Base-by-base conservation (phyloP, 2,797 vertebrate genomes). In the Gallinago stenura region DNA sequence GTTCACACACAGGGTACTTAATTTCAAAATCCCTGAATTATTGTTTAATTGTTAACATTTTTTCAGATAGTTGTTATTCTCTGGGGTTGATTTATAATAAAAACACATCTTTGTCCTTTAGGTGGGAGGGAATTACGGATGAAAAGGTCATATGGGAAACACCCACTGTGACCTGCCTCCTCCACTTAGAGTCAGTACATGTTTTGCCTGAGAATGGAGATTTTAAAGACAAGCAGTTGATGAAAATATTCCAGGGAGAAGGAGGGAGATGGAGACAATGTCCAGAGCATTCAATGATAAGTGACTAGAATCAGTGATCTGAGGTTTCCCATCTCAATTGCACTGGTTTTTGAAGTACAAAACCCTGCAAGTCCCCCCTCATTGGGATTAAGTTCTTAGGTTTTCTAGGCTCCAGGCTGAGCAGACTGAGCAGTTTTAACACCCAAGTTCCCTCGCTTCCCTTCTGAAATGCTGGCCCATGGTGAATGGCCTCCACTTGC, bases 21-120 rank as follows among this genome's bases (percentile, higher is more conserved):
- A 94, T 91, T 95, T 95, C 87, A 71, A 94, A 97, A 83, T 66
- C 81, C 72, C 83, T 93, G 93, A 96, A 78, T 97, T 95, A 95
- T 93, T 87, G 60, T 92, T 93, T 92, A 94, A 93, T 97, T 96
- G 85, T 95, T 96, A 90, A 54, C 19, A 37, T 80, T 96, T 97
- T 96, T 97, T 90, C 78, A 87, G 64, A 90, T 68, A 76, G 62
- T 39, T 4, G 28, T 80, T 95, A 81, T 94, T 79, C 85, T 88
- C 79, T 70, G 20, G 57, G 37, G 83, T 81, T 90, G 73, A 65
- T 81, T 93, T 94, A 79, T 89, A 80, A 75, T 43, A 83, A 88
- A 94, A 96, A 33, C 53, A 43, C 10, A 25, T 11, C 6, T 85
- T 82, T 96, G 71, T 83, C 89, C 66, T 95, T 94, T 90, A 50